Conservation (phyloP, 2,113 vertebrate species). For the Probosciger aterrimus region DNA sequence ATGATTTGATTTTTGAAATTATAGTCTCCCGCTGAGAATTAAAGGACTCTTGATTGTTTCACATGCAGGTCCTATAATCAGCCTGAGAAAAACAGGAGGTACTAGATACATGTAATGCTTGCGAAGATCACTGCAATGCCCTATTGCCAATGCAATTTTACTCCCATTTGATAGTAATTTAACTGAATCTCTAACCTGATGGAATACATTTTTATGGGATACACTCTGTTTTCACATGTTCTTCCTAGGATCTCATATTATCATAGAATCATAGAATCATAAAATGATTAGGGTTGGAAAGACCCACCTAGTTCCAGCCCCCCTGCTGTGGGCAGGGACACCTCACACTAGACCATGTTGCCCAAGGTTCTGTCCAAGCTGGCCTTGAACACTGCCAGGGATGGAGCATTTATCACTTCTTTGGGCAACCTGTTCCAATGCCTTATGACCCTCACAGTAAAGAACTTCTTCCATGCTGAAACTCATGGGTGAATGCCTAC, state of each 20-base stretch:
- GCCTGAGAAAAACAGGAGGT: neutral
- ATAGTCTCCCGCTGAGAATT: neutral
- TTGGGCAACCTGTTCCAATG: neutral
- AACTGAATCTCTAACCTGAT: neutral
- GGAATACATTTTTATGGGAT: neutral
- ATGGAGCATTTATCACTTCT: neutral
- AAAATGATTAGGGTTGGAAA: neutral
- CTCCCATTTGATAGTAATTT: neutral
- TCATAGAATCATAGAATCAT: neutral
- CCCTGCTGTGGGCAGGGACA: neutral
- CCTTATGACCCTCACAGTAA: neutral
- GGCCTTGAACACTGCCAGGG: neutral
- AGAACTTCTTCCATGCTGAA: neutral
- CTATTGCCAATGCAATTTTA: neutral
- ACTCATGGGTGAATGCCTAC: neutral
- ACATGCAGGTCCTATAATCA: neutral
- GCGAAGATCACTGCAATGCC: neutral
- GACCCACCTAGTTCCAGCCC: neutral
- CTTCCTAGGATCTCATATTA: neutral
- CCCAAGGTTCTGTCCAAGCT: neutral
- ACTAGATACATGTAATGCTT: neutral
- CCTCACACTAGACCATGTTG: neutral
- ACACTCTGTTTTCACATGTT: accelerated
- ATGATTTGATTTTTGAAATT: neutral
- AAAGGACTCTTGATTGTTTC: neutral